phyloP scores from a whole-genome alignment of 2,797 vertebrate genomes.

The Tangara arthus region DNA sequence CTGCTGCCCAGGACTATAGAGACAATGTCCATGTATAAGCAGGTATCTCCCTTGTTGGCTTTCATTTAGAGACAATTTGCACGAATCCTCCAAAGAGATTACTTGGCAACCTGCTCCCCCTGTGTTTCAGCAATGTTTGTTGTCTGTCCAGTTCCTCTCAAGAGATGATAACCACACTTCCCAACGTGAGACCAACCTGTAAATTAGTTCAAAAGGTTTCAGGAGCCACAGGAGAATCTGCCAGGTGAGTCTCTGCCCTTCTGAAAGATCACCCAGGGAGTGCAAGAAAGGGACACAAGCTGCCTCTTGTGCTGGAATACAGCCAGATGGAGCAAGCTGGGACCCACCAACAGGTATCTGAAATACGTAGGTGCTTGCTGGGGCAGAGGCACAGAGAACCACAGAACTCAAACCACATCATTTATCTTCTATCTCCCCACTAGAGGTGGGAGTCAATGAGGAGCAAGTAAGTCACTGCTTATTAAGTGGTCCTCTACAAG shows the following conservation, averaged over 20 bases:
- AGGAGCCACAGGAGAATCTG: neutral
- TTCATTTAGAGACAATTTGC: neutral
- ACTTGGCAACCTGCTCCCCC: neutral
- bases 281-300: neutral
- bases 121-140: neutral
- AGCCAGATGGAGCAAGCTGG: neutral
- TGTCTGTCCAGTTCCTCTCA: neutral
- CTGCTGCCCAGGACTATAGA: neutral
- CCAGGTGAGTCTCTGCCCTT: neutral
- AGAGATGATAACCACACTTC: neutral
- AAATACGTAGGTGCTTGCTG: rapidly evolving
- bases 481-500: neutral
- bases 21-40: neutral
- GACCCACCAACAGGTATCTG: neutral
- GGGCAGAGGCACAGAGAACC: neutral
- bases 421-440: neutral
- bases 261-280: neutral
- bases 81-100: neutral
- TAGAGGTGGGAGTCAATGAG: neutral
- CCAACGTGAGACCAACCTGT: neutral
- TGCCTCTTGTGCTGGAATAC: neutral
- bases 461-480: neutral
- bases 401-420: neutral
- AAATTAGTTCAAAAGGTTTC: neutral
- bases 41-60: neutral